A percentile compares a stretch with the other conserved stretches of the same genome.
Evolutionary conservation across 1,140 invertebrate genomes (phyloP).

Genomic region (Epicauta chinensis): DNA sequence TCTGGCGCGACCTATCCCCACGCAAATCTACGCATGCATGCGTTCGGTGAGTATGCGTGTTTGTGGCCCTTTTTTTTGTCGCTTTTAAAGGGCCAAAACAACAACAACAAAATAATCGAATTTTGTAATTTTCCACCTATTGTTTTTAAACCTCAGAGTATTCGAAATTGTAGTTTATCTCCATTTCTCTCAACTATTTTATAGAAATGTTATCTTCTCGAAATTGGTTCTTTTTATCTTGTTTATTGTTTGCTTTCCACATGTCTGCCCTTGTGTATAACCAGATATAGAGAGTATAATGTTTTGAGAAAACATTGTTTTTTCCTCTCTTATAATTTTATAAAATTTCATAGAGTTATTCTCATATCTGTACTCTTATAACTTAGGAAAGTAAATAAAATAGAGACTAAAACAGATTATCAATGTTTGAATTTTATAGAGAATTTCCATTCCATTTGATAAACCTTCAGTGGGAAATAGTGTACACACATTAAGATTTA

Average conservation of each 20-base stretch:
- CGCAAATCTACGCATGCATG: slow-evolving; percentile 27
- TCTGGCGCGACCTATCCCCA: slow-evolving; percentile 27
- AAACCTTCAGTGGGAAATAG: too few relatives aligned
- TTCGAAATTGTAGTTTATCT: too few relatives aligned
- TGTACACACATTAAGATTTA: too few relatives aligned
- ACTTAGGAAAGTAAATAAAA: too few relatives aligned
- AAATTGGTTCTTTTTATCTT: slow-evolving; percentile 10
- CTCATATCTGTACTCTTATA: too few relatives aligned
- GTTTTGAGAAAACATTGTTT: slow-evolving; percentile 5
- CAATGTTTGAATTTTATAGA: too few relatives aligned
- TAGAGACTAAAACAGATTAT: too few relatives aligned
- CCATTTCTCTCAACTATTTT: background rate
- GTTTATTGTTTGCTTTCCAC: slow-evolving; percentile 6
- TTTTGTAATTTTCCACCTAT: background rate
- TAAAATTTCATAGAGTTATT: too few relatives aligned
- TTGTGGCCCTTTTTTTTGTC: background rate
- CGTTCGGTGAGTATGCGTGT: slow-evolving; percentile 22
- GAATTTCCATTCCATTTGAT: too few relatives aligned
- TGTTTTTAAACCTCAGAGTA: background rate
- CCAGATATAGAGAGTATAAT: background rate
- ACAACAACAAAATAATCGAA: background rate
- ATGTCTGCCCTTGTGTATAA: slow-evolving; percentile 5
- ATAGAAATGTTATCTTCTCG: slow-evolving; percentile 1
- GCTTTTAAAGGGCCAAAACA: background rate
- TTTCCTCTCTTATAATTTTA: background rate